Percentiles rank a stretch among this genome's conserved stretches.
Evolutionary conservation across 2,113 vertebrate species (phyloP).

Genomic region (Mionectes macconnelli): DNA sequence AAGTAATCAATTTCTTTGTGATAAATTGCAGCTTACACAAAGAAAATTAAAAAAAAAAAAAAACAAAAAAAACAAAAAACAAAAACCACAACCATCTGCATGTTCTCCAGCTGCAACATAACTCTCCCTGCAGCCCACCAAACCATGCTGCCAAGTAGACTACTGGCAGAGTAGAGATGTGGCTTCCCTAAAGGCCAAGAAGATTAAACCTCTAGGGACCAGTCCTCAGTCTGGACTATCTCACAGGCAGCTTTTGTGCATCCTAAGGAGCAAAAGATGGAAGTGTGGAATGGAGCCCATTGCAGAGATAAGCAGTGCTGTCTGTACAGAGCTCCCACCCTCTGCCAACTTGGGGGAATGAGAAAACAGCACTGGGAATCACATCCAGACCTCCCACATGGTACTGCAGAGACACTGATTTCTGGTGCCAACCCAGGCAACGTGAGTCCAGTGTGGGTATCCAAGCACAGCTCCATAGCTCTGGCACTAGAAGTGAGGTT

Average conservation of each 20-base stretch:
- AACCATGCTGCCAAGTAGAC: not conserved
- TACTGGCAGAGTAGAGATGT: not conserved
- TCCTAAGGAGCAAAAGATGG: not conserved
- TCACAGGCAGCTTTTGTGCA: not conserved
- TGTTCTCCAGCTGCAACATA: not conserved
- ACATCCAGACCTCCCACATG: slow-evolving; percentile 57
- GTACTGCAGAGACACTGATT: slow-evolving; percentile 10
- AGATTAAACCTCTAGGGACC: not conserved
- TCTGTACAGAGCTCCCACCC: not conserved
- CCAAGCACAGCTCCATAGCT: not conserved
- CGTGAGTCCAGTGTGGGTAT: not conserved
- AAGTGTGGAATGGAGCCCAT: not conserved
- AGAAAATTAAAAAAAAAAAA: not conserved
- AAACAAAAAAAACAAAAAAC: rapidly evolving
- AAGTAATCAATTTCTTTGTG: not conserved
- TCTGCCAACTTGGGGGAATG: slow-evolving; percentile 13
- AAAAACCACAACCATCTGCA: too few species aligned
- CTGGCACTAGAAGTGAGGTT: rapidly evolving
- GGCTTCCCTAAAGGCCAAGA: not conserved
- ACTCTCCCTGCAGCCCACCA: not conserved
- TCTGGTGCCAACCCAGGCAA: not conserved
- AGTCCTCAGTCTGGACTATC: not conserved
- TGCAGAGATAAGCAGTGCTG: slow-evolving; percentile 5
- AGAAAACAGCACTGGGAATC: slow-evolving; percentile 34
- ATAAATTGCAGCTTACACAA: not conserved